These are phyloP conservation scores for Callyntrura sp. DNA, from an alignment of 2,888 invertebrate species.

Conservation along the genomic window DNA sequence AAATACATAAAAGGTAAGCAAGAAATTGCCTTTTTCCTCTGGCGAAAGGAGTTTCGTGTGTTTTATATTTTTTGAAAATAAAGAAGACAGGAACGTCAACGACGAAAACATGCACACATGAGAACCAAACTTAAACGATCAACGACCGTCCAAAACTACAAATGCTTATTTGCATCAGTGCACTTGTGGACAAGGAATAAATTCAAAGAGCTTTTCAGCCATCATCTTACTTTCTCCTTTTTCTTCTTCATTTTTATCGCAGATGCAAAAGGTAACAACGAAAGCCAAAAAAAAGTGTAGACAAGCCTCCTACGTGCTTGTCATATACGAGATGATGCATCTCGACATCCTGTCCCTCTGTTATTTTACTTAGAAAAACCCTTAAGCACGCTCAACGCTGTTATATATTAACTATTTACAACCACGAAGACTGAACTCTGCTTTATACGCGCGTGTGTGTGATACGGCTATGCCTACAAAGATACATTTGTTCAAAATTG, in stretches of 20 bases:
- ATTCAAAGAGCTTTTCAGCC: slow-evolving; percentile 60
- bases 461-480: neutral
- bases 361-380: neutral
- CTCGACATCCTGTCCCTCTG: slow-evolving; percentile 25
- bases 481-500: neutral
- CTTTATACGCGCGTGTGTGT: neutral
- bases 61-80: slow-evolving; percentile 41
- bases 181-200: slow-evolving; percentile 63
- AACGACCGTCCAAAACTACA: slow-evolving; percentile 52
- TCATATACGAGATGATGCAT: slow-evolving; percentile 33
- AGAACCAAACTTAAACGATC: slow-evolving; percentile 43
- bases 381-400: neutral
- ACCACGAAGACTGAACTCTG: neutral
- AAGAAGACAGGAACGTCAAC: slow-evolving; percentile 42
- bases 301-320: slow-evolving; percentile 44
- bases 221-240: slow-evolving; percentile 33
- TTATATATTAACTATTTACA: too few species aligned
- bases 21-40: slow-evolving; percentile 20
- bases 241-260: slow-evolving; percentile 18
- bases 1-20: slow-evolving; percentile 4
- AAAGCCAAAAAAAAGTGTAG: slow-evolving; percentile 41
- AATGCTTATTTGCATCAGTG: slow-evolving; percentile 61
- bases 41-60: slow-evolving; percentile 35
- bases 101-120: slow-evolving; percentile 12
- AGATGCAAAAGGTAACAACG: slow-evolving; percentile 34